phyloP scores from a whole-genome alignment of 2,888 invertebrate species.

The Acleris emargana region DNA sequence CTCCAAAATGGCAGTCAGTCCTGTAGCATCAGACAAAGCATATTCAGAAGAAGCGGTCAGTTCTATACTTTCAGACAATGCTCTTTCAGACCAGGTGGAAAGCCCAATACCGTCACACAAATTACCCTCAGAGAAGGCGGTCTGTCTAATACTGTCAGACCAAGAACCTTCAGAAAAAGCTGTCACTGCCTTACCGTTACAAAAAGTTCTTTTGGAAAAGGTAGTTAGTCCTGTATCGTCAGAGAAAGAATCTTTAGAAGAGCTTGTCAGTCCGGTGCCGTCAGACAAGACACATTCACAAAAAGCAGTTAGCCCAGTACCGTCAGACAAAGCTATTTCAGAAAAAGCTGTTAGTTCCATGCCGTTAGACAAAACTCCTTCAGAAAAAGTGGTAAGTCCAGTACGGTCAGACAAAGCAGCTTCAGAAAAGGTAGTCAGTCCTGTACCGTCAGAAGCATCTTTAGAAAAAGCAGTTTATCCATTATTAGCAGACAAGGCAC shows the following conservation, averaged over 20 bases:
- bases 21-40: conserved; percentile 14
- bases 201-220: conserved; percentile 31
- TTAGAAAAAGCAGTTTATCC: conserved; percentile 34
- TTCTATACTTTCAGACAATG: conserved; percentile 4
- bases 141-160: conserved; percentile 15
- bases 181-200: not conserved
- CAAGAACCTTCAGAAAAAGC: conserved; percentile 4
- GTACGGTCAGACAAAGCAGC: conserved; percentile 9
- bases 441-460: not conserved
- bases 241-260: conserved; percentile 10
- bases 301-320: conserved; percentile 22
- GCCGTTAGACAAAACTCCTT: conserved; percentile 19
- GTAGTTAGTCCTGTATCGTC: conserved; percentile 10
- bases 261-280: conserved; percentile 10
- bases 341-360: conserved; percentile 8
- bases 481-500: conserved; percentile 12
- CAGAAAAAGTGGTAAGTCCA: conserved; percentile 21
- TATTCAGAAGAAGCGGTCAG: conserved; percentile 24
- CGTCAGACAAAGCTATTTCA: conserved; percentile 18
- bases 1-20: conserved; percentile 4
- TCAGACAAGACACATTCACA: conserved; percentile 10
- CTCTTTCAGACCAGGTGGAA: conserved; percentile 4
- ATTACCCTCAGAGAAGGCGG: conserved; percentile 24
- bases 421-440: too few species aligned
- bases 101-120: conserved; percentile 34